Evolutionary conservation across 1,140 invertebrate species (phyloP), one percentile per base, ranked within the genome.

Genomic region (Drosophila grimshawi): DNA sequence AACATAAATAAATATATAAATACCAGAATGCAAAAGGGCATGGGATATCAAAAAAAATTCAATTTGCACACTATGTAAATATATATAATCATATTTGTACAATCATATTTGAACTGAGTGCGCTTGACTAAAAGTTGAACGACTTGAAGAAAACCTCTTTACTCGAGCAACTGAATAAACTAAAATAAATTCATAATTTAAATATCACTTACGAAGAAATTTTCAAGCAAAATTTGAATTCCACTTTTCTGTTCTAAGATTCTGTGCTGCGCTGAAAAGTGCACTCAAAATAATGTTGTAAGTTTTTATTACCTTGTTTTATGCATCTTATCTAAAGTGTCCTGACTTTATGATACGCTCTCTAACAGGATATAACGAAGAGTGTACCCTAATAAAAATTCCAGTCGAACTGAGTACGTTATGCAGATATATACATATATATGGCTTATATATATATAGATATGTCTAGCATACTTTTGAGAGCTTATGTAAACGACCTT

Each of bases 401-500:
- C 32, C 27, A 52, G 35, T 41, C 35, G 41, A 33, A 35, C 3
- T 27, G 33, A 64, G 5, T 45, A 33, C 33, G 60, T 59, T 70
- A 41, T 53, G 59, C 37, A 72, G 71, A 46, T 3, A 27, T 35
- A 29, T 27, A 43, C 29, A 43, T 59, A 10, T n/a, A 41, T 52
- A 43, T 81, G 19, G 19, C 19, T 19, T 19, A 19, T 19, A 19
- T 1, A 19, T 19, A 19, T 19, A 19, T 19, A 19, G 19, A 69
- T 62, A 70, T 49, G 19, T 88, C 61, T 82, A 86, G 79, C 82
- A 88, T 85, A 85, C 78, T 81, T 85, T 77, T 77, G 73, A 65
- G 78, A 43, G 78, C 81, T 62, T 64, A 73, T 86, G 62, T 33
- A 74, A 73, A 71, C 80, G 85, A 86, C 80, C 83, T 86, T 89